Evolutionary conservation across 2,113 vertebrate species (phyloP).

Genomic region (Triplophysa tibetana): DNA sequence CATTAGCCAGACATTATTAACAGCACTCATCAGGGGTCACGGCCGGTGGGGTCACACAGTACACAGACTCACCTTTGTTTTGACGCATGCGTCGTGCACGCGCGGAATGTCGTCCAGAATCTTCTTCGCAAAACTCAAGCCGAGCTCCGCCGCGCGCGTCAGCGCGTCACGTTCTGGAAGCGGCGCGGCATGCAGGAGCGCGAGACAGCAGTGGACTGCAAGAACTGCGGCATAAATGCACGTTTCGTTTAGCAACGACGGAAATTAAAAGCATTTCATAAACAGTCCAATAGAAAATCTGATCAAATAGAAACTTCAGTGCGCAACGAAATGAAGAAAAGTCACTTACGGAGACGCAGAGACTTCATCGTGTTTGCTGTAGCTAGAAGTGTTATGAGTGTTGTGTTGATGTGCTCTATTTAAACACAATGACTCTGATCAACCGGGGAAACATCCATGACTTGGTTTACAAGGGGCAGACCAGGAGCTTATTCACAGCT

Average conservation of each 20-base stretch:
- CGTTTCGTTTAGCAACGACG: background rate
- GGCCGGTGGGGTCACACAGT: background rate
- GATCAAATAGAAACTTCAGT: no score
- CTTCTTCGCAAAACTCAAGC: constrained; percentile 75
- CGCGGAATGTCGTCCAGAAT: constrained; percentile 62
- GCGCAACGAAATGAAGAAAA: no score
- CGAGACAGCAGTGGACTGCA: constrained; percentile 48
- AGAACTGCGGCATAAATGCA: background rate
- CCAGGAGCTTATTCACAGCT: no score
- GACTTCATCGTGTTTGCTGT: background rate
- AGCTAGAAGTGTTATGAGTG: background rate
- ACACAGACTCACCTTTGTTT: constrained; percentile 41
- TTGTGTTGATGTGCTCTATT: background rate
- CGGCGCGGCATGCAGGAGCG: constrained; percentile 52
- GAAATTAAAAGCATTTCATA: background rate
- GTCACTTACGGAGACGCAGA: background rate
- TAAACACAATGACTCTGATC: background rate
- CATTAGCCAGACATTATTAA: background rate
- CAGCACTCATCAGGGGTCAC: background rate
- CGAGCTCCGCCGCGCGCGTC: constrained; percentile 65
- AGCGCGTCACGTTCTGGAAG: constrained; percentile 60
- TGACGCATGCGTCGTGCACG: constrained; percentile 55
- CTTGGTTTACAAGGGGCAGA: no score
- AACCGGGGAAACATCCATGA: constrained; percentile 16
- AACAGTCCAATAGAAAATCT: background rate